phyloP scores from a whole-genome alignment of 2,797 vertebrate genomes.

The Pelobates cultripes region DNA sequence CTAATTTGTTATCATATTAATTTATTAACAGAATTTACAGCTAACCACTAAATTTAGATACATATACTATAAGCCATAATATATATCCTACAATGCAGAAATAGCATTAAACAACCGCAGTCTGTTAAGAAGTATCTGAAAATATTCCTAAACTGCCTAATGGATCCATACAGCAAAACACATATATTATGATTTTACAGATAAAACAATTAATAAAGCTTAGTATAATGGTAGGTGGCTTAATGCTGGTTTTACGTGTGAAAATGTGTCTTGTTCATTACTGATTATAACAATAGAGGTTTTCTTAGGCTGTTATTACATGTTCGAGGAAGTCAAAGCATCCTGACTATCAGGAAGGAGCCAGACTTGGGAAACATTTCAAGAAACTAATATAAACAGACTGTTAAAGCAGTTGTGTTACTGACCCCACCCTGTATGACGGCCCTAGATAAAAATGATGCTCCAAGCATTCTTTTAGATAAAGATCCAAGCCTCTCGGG shows the following conservation, averaged over 20 bases:
- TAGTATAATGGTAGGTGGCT: not conserved
- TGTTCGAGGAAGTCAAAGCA: slow-evolving; percentile 52
- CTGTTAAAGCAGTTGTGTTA: slow-evolving; percentile 38
- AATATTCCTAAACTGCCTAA: too few species aligned
- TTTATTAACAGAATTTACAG: too few species aligned
- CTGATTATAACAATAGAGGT: slow-evolving; percentile 17
- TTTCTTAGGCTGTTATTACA: slow-evolving; percentile 51
- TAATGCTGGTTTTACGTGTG: not conserved
- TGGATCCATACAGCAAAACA: not conserved
- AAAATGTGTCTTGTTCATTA: slow-evolving; percentile 17
- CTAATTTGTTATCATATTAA: too few species aligned
- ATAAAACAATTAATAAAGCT: not conserved
- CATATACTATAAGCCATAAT: too few species aligned
- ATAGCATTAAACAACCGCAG: too few species aligned
- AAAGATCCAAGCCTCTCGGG: not conserved
- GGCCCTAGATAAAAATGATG: slow-evolving; percentile 29
- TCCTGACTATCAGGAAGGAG: slow-evolving; percentile 69
- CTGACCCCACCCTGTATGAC: slow-evolving; percentile 41
- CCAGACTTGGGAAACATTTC: slow-evolving; percentile 64
- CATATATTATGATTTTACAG: not conserved
- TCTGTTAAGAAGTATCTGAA: too few species aligned
- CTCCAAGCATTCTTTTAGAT: not conserved
- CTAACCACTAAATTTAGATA: too few species aligned
- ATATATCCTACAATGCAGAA: too few species aligned
- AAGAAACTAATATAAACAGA: slow-evolving; percentile 74